These are phyloP conservation scores for Caenorhabditis sp. DNA, from an alignment of 2,888 invertebrate species.

Conservation along the genomic window DNA sequence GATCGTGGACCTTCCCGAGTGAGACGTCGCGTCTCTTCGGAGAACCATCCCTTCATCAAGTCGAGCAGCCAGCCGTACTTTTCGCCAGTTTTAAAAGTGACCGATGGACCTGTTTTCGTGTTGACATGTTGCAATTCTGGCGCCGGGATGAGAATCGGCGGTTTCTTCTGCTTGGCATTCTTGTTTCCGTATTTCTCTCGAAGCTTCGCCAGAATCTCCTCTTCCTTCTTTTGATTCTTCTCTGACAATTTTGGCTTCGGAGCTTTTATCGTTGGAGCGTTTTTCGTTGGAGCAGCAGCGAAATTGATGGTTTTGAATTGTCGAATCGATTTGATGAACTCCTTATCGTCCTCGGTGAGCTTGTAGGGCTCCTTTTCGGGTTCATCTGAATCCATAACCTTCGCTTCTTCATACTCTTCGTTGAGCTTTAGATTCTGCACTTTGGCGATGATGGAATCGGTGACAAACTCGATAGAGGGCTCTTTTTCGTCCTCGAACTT, in stretches of 20 bases:
- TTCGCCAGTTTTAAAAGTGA: not conserved
- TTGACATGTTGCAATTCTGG: constrained; percentile 22
- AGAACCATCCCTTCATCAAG: constrained; percentile 51
- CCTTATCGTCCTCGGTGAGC: constrained; percentile 54
- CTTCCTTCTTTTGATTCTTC: constrained; percentile 40
- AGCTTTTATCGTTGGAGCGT: not conserved
- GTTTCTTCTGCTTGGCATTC: constrained; percentile 38
- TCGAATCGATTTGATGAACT: constrained; percentile 50
- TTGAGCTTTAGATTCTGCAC: constrained; percentile 47
- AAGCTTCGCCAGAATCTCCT: constrained; percentile 47
- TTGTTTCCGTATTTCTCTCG: constrained; percentile 58
- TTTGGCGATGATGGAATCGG: constrained; percentile 57
- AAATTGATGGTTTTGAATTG: constrained; percentile 35
- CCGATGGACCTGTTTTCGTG: not conserved
- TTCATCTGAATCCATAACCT: constrained; percentile 43
- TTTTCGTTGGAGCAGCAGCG: constrained; percentile 1
- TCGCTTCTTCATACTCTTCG: constrained; percentile 34
- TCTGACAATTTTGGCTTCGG: constrained; percentile 10
- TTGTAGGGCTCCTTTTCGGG: constrained; percentile 43
- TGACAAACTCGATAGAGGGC: constrained; percentile 30
- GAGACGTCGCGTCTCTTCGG: constrained; percentile 39
- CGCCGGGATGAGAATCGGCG: constrained; percentile 53
- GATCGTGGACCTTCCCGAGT: constrained; percentile 44
- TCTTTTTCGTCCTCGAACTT: constrained; percentile 15
- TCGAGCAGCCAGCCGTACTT: constrained; percentile 41